Percentiles rank a stretch among this genome's conserved stretches.
phyloP scores from a whole-genome alignment of 1,140 invertebrate genomes.

The Antheraea mylitta region DNA sequence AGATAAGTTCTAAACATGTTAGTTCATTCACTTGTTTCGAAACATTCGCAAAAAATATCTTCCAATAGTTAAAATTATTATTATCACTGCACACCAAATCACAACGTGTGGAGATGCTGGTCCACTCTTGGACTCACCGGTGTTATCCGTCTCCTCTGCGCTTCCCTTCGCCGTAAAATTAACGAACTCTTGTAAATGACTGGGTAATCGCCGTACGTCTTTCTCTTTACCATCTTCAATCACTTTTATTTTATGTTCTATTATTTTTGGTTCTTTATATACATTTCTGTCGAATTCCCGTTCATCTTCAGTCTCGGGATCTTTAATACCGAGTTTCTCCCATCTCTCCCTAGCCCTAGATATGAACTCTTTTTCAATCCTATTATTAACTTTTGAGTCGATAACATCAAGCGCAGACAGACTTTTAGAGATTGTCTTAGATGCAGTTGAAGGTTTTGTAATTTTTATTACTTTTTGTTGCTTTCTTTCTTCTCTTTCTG shows the following conservation, averaged over 20 bases:
- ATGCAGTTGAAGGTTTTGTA: conserved; percentile 47
- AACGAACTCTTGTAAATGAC: conserved; percentile 87
- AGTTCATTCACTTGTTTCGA: conserved; percentile 43
- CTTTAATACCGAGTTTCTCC: conserved; percentile 80
- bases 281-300: conserved; percentile 49
- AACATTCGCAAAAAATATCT: conserved; percentile 62
- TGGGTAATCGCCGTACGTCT: conserved; percentile 83
- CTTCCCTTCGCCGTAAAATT: conserved; percentile 80
- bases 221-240: conserved; percentile 81
- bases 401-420: conserved; percentile 53
- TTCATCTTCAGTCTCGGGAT: conserved; percentile 79
- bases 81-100: conserved; percentile 71
- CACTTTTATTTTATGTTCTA: conserved; percentile 78
- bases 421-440: conserved; percentile 55
- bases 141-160: conserved; percentile 71
- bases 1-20: conserved; percentile 7
- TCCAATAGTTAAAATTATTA: conserved; percentile 63
- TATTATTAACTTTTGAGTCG: conserved; percentile 75
- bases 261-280: conserved; percentile 75
- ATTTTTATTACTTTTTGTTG: conserved; percentile 89
- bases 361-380: conserved; percentile 86
- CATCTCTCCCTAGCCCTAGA: conserved; percentile 82
- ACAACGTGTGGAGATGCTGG: conserved; percentile 69
- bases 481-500: conserved; percentile 87
- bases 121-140: conserved; percentile 57